These are phyloP conservation scores for Sinelater perroti DNA, from an alignment of 2,888 invertebrate genomes.

Conservation along the genomic window DNA sequence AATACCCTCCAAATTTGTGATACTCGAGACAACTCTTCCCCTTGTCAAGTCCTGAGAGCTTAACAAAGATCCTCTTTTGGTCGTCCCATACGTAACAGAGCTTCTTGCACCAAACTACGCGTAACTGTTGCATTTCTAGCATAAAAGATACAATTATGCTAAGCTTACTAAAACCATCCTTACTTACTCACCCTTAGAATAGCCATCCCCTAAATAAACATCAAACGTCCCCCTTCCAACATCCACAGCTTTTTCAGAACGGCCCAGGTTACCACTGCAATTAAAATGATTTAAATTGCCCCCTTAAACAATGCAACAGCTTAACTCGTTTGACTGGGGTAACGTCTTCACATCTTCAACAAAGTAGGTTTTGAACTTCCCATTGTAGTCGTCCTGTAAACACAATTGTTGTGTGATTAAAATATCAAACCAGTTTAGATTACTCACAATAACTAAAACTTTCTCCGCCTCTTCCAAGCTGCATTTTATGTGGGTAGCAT, in stretches of 20 bases:
- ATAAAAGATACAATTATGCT: constrained; percentile 20
- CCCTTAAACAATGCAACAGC: too few species aligned
- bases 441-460: constrained; percentile 36
- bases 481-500: constrained; percentile 75
- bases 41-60: constrained; percentile 77
- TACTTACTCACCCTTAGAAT: background rate
- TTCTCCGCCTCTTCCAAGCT: constrained; percentile 76
- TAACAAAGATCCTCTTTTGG: constrained; percentile 71
- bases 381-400: constrained; percentile 77
- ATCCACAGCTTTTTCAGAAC: too few species aligned
- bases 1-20: constrained; percentile 69
- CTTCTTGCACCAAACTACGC: constrained; percentile 83
- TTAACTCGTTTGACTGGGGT: too few species aligned
- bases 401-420: too few species aligned
- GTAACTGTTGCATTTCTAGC: constrained; percentile 58
- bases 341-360: constrained; percentile 67
- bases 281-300: too few species aligned
- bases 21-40: constrained; percentile 70
- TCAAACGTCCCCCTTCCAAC: background rate
- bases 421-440: background rate
- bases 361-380: constrained; percentile 75
- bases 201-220: background rate
- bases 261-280: too few species aligned
- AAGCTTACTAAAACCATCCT: background rate
- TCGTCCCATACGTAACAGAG: constrained; percentile 84